Conservation (phyloP, 2,797 vertebrate species). For the Mormyrus hasselquistii region DNA sequence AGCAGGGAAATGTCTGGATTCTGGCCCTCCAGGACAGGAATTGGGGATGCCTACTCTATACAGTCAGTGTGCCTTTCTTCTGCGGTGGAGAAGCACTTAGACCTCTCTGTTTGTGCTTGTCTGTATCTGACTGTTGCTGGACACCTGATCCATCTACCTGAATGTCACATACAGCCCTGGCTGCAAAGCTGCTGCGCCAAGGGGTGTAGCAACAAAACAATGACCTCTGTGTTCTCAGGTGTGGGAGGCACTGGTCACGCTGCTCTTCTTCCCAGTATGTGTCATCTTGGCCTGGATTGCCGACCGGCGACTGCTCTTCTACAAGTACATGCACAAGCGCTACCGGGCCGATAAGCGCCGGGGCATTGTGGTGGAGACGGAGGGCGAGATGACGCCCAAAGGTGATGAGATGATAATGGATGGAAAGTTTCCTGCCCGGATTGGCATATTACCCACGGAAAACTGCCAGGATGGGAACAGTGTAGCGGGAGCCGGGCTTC, state of each 20-base stretch:
- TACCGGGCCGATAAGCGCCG: conserved; percentile 88
- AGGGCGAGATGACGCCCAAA: conserved; percentile 73
- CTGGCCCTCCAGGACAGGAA: not conserved
- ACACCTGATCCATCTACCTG: not conserved
- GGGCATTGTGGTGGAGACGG: conserved; percentile 87
- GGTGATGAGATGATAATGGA: conserved; percentile 75
- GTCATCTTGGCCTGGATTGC: conserved; percentile 90
- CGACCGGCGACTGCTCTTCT: conserved; percentile 85
- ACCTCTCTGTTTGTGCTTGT: conserved; percentile 16
- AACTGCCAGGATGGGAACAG: conserved; percentile 44
- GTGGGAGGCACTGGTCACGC: conserved; percentile 84
- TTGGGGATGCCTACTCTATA: not conserved
- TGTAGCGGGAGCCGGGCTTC: conserved; percentile 42
- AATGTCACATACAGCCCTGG: not conserved
- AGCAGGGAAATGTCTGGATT: not conserved
- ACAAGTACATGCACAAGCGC: conserved; percentile 87
- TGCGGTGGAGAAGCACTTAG: not conserved
- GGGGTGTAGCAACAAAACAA: not conserved
- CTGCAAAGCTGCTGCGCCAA: not conserved
- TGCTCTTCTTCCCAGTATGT: conserved; percentile 87
- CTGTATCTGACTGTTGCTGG: conserved; percentile 3
- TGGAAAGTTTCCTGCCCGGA: conserved; percentile 60
- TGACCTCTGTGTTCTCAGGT: conserved; percentile 51
- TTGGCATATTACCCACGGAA: conserved; percentile 38
- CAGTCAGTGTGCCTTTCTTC: not conserved